Base-by-base conservation (phyloP, 2,113 vertebrate species). In the Dicrurus megarhynchus region DNA sequence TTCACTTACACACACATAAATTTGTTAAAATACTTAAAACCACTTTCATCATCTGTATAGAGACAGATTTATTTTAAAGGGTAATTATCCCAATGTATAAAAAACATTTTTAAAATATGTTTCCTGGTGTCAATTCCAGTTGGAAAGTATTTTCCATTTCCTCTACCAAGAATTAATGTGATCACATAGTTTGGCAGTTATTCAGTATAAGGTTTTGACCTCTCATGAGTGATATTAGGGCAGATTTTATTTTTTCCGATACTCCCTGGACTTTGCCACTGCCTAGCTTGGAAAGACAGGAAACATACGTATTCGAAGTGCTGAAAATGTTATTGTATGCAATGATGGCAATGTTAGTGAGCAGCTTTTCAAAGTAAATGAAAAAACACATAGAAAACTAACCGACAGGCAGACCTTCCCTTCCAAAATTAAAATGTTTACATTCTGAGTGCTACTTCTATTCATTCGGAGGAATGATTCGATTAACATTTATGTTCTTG, bases 401-500 rank as follows among this genome's bases (percentile, higher is more conserved):
- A 81, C 14, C 11, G 4, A 41, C 35, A 22, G 32, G 6, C n/a
- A 90, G 78, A 42, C 75, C 10, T 81, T 68, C 20, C 67, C 68
- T 71, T 69, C 46, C 27, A 94, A 96, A 88, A 87, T 47, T 65
- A 26, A 94, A 95, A 97, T 82, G 89, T 95, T 96, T 96, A 83
- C 69, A 60, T 95, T 93, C 91, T 61, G 71, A 73, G 82, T 73
- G 47, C 74, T 97, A 84, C 60, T 53, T 68, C 71, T 92, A 83
- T 85, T 49, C 87, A 65, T 53, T 63, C 12, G 6, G 82, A 87
- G 81, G 79, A 88, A 84, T 83, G 77, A 63, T 37, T 8, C 47
- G 83, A 94, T 82, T 84, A 93, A 94, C 95, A 71, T 53, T 96
- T 95, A 90, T 3, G 24, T 89, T 39, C 19, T 71, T 91, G 79